Conservation (phyloP, 2,113 vertebrate genomes). For the Lepisosteus osseus region DNA sequence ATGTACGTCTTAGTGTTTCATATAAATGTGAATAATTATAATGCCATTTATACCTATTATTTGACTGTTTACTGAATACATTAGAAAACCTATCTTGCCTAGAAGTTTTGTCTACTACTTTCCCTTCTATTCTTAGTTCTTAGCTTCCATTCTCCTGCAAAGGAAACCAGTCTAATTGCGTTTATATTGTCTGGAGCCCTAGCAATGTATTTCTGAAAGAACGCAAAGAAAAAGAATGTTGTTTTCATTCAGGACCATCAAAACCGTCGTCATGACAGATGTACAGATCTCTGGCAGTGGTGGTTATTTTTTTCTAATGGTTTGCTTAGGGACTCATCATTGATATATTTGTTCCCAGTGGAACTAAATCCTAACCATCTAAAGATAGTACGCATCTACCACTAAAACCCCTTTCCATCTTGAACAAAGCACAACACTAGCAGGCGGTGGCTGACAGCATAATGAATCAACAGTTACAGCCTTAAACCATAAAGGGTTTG, state of each 20-base stretch:
- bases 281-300: constrained; percentile 58
- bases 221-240: constrained; percentile 40
- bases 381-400: constrained; percentile 67
- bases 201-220: not conserved
- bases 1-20: no score
- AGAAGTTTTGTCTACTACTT: no score
- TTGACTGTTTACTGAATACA: no score
- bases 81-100: no score
- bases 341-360: constrained; percentile 72
- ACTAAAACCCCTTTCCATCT: constrained; percentile 55
- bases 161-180: not conserved
- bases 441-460: constrained; percentile 66
- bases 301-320: constrained; percentile 62
- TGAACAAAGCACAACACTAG: constrained; percentile 68
- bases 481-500: constrained; percentile 65
- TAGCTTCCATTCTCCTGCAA: not conserved
- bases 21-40: no score
- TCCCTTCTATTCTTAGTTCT: not conserved
- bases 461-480: constrained; percentile 77
- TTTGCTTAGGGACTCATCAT: constrained; percentile 66
- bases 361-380: constrained; percentile 70
- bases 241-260: constrained; percentile 39
- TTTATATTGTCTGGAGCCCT: not conserved
- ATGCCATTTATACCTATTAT: no score
- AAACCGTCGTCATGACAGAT: constrained; percentile 61